A percentile compares a stretch with the other conserved stretches of the same genome.
Conservation (phyloP, 2,888 invertebrate genomes). For the Petrolisthes cinctipes region DNA sequence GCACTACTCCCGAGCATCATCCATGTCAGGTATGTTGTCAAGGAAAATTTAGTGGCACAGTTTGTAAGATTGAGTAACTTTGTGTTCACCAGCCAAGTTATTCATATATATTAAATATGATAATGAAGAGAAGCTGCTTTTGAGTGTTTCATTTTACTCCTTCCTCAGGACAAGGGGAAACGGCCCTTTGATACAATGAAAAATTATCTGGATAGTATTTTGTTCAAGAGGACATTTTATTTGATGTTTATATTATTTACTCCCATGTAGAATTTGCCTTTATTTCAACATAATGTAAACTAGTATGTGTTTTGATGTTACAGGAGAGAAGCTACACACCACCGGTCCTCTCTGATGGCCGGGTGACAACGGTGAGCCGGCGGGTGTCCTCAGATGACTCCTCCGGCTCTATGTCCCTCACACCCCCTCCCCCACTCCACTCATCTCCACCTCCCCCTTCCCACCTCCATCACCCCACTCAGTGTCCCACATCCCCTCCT, state of each 20-base stretch:
- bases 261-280: background rate
- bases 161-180: background rate
- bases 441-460: background rate
- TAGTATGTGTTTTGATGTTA: constrained; percentile 1
- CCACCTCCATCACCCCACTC: background rate
- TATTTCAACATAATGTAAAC: background rate
- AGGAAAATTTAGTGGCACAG: background rate
- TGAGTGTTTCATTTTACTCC: background rate
- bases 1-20: constrained; percentile 34
- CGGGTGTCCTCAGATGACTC: constrained; percentile 48
- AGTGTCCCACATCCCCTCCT: background rate
- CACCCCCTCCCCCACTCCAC: constrained; percentile 22
- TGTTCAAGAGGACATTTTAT: background rate
- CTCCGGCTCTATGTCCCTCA: constrained; percentile 45
- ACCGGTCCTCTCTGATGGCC: constrained; percentile 21
- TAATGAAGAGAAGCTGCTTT: background rate
- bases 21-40: background rate
- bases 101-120: background rate
- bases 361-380: constrained; percentile 21
- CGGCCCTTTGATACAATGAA: background rate
- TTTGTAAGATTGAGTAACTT: background rate
- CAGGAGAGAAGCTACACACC: constrained; percentile 56
- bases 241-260: background rate
- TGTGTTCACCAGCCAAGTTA: background rate
- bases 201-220: background rate